Base-by-base conservation (phyloP, 2,888 invertebrate species). In the Dysmachus trigonus region DNA sequence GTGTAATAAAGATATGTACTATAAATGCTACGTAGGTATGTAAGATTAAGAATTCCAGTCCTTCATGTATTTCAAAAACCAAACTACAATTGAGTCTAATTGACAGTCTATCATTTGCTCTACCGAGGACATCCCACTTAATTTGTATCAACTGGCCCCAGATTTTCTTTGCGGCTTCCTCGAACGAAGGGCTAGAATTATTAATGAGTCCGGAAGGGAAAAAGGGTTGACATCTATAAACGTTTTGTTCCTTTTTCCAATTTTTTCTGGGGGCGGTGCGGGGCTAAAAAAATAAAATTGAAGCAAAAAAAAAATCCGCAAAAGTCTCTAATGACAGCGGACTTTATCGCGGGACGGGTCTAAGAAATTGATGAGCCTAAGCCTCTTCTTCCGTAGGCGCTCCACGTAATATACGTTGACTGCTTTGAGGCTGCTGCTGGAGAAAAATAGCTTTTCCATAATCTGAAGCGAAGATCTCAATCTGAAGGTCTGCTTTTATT, bases 371-470 rank as follows among this genome's bases (percentile, higher is more conserved):
- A 77, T 77, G 77, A 33, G 53, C 31, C 53, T 53, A 62, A 62
- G 33, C 81, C 10, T 10, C 22, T 31, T 31, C 4, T 76, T n/a
- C 35, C 13, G 47, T 77, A 35, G 22, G 47, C 77, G 27, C 15
- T 31, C 62, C 62, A 62, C 27, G 62, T 62, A 41, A 1, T 41
- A 62, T 62, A 22, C 62, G 38, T 62, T 22, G 18, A 74, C 74
- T 74, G n/a, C 74, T 22, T 8, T 74, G 38, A 41, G 18, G 5
- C 27, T 22, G n/a, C n/a, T n/a, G n/a, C 31, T 30, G 31, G 38
- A 83, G 83, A 83, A 83, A 83, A 83, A 83, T 83, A 41, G 53
- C 83, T 72, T 83, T 83, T 41, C 83, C 71, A 72, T 83, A 83
- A 83, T 83, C 83, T 83, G 41, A 38, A 41, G 38, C 72, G 38